Evolutionary conservation across 2,888 invertebrate genomes (phyloP).

Genomic region (Drosophila paranaensis): DNA sequence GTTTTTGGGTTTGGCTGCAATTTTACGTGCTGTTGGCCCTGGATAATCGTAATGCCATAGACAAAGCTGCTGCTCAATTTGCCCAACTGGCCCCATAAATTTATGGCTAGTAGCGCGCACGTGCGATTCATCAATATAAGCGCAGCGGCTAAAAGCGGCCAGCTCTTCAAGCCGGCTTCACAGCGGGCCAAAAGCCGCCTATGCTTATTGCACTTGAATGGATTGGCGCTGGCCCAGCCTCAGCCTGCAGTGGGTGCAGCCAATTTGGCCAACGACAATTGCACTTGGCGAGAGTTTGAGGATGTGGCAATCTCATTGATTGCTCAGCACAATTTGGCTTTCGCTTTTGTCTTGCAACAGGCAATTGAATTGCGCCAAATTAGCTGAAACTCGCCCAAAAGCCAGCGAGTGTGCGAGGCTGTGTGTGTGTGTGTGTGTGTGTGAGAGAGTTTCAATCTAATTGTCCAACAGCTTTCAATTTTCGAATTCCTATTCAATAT

Average conservation of each 20-base stretch:
- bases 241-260: constrained; percentile 6
- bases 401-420: background rate
- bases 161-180: background rate
- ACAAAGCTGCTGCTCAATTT: constrained; percentile 58
- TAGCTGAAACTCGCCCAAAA: constrained; percentile 32
- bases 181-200: constrained; percentile 10
- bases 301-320: constrained; percentile 65
- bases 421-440: too few relatives aligned
- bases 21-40: constrained; percentile 73
- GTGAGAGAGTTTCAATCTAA: background rate
- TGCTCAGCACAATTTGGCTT: constrained; percentile 65
- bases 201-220: constrained; percentile 23
- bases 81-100: constrained; percentile 59
- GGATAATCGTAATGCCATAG: constrained; percentile 68
- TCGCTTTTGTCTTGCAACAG: constrained; percentile 61
- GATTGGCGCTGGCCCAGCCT: background rate
- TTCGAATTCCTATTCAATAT: background rate
- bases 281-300: constrained; percentile 19
- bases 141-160: constrained; percentile 15
- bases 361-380: constrained; percentile 66
- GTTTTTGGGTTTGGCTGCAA: constrained; percentile 55
- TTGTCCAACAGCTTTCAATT: background rate
- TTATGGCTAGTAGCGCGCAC: constrained; percentile 43
- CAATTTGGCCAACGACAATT: constrained; percentile 53
- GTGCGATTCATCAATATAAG: constrained; percentile 33